Percentiles rank a stretch among this genome's conserved stretches.
Evolutionary conservation across 23 tunicate genomes (phyloP).

Genomic region (Pegea sp.): DNA sequence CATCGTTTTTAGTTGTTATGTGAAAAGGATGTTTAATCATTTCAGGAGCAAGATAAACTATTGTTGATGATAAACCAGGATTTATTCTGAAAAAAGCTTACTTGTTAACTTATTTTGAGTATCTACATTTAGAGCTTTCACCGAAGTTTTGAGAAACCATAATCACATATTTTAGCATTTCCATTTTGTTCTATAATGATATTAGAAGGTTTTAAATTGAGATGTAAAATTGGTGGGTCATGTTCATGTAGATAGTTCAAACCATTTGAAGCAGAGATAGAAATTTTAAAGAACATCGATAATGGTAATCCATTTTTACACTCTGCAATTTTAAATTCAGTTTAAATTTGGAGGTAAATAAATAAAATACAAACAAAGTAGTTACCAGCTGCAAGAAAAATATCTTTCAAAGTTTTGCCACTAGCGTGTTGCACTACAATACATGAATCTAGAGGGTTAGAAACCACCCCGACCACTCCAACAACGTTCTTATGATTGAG

Average conservation of each 20-base stretch:
- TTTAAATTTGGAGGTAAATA: background rate
- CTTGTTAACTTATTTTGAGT: background rate
- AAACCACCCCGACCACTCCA: too few species aligned
- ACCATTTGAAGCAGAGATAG: slow-evolving; percentile 6
- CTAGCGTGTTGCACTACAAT: too few species aligned
- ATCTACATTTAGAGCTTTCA: background rate
- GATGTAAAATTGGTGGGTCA: slow-evolving; percentile 80
- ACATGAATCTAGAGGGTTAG: too few species aligned
- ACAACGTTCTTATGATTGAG: slow-evolving; percentile 56
- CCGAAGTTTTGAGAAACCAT: slow-evolving; percentile 87
- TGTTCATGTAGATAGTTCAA: slow-evolving; percentile 69
- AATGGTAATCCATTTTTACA: background rate
- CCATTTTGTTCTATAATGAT: slow-evolving; percentile 28
- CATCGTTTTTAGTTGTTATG: slow-evolving; percentile 65
- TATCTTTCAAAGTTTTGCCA: too few species aligned
- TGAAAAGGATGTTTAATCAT: slow-evolving; percentile 49
- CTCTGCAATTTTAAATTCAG: background rate
- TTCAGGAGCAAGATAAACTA: slow-evolving; percentile 88
- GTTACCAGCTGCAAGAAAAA: background rate
- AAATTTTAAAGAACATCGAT: background rate
- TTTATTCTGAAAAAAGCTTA: slow-evolving; percentile 8
- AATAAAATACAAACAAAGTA: background rate
- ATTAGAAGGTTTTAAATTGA: slow-evolving; percentile 64
- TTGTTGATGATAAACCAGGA: slow-evolving; percentile 26
- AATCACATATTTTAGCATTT: slow-evolving; percentile 64